Percentiles rank a stretch among this genome's conserved stretches.
phyloP scores from a whole-genome alignment of 2,797 vertebrate genomes.

The Myotis pilosus region DNA sequence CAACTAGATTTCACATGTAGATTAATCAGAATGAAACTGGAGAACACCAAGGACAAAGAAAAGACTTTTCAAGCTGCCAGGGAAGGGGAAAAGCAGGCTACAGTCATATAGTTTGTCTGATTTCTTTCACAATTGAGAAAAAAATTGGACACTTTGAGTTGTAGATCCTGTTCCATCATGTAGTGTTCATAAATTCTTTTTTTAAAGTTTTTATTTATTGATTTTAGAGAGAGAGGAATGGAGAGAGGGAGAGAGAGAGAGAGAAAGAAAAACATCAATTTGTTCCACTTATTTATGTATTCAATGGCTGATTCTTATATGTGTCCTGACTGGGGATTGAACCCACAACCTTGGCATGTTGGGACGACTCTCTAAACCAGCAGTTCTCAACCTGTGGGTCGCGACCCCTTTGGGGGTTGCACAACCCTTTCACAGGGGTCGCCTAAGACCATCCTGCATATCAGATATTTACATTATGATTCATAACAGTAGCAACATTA shows the following conservation, averaged over 20 bases:
- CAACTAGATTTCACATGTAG: not conserved
- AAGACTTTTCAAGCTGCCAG: not conserved
- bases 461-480: too few relatives aligned
- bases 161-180: not conserved
- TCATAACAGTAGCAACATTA: too few relatives aligned
- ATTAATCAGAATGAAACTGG: not conserved
- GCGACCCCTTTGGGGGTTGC: too few relatives aligned
- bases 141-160: not conserved
- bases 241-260: not conserved
- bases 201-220: not conserved
- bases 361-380: not conserved
- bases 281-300: not conserved
- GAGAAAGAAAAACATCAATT: not conserved
- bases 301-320: not conserved
- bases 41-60: not conserved
- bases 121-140: not conserved
- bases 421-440: too few relatives aligned
- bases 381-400: too few relatives aligned
- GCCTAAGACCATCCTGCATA: too few relatives aligned
- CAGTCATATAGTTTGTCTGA: not conserved
- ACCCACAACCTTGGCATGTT: not conserved
- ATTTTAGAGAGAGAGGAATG: not conserved
- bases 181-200: not conserved
- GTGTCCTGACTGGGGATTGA: not conserved
- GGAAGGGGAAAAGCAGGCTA: not conserved